Evolutionary conservation across 30 jellyfish, hydroid and myxozoan species (phyloP).

Genomic region (Cassiopea xamachana): DNA sequence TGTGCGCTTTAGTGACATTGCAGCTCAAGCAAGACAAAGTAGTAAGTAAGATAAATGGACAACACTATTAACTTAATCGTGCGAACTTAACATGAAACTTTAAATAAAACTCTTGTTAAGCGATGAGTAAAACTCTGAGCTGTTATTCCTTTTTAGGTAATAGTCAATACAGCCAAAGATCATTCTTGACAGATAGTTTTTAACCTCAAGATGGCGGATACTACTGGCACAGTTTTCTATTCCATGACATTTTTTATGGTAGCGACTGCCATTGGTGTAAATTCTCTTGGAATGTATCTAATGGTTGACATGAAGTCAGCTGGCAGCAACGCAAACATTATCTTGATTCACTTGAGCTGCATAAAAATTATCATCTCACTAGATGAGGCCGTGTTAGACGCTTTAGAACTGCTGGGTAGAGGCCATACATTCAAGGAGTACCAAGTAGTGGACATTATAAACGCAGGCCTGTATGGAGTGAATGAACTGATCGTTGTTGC

Average conservation of each 20-base stretch:
- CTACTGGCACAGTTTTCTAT: neutral
- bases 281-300: slow-evolving; percentile 50
- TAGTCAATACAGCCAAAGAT: too few species aligned
- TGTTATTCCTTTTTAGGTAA: too few species aligned
- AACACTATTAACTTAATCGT: too few species aligned
- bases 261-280: slow-evolving; percentile 37
- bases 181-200: too few species aligned
- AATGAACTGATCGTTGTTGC: slow-evolving; percentile 41
- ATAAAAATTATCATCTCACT: slow-evolving; percentile 21
- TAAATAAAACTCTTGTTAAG: too few species aligned
- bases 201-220: neutral
- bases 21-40: too few species aligned
- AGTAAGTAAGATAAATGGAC: too few species aligned
- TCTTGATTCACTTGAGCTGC: slow-evolving; percentile 47
- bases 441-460: slow-evolving; percentile 41
- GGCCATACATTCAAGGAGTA: slow-evolving; percentile 23
- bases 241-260: neutral
- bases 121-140: too few species aligned
- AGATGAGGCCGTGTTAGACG: slow-evolving; percentile 20
- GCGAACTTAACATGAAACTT: too few species aligned
- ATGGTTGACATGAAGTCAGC: neutral
- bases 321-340: slow-evolving; percentile 14
- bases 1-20: too few species aligned
- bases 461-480: slow-evolving; percentile 72
- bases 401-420: slow-evolving; percentile 7